Evolutionary conservation across 2,113 vertebrate species (phyloP), one percentile per base, ranked within the genome.

Genomic region (Rhodinocichla rosea): DNA sequence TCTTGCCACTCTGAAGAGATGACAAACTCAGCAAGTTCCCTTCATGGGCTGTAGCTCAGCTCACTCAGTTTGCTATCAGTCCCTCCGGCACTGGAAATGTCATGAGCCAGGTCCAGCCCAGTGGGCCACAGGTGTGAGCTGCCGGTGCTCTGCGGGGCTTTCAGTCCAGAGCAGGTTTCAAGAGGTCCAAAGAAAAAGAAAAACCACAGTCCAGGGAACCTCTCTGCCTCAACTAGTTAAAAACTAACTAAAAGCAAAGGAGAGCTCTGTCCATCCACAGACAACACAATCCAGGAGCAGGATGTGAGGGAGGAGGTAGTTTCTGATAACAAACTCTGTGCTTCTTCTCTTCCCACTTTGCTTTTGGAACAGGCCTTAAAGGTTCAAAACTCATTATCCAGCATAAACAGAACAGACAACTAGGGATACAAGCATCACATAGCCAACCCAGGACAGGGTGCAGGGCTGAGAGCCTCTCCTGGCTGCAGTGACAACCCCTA

Each of bases 71-170:
- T n/a, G 1, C 14, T 4, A n/a, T n/a, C 55, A 56, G 55, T n/a
- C 55, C 32, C 32, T 6, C 32, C 2, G 1, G 53, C 2, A 4
- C 32, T n/a, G 55, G 55, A n/a, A 56, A 56, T 56, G 55, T 9
- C 32, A 1, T 4, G 2, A 20, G 8, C 55, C 32, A 22, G 55
- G 55, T 32, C 53, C 5, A 2, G 30, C 53, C 30, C 19, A 2
- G 32, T 24, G 22, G 56, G 56, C 22, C 33, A 57, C 56, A 35
- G 56, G 4, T 57, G n/a, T 1, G 20, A 57, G 22, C 33, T 35
- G 22, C 22, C 1, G 4, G 22, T 16, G 33, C 56, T 35, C 56
- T 11, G 10, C 56, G 35, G 56, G n/a, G 14, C 5, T 7, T 35
- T 35, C 56, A 35, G 56, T 24, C 33, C 56, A 57, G n/a, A 57